phyloP scores from a whole-genome alignment of 2,797 vertebrate genomes.

The Neomorphus geoffroyi region DNA sequence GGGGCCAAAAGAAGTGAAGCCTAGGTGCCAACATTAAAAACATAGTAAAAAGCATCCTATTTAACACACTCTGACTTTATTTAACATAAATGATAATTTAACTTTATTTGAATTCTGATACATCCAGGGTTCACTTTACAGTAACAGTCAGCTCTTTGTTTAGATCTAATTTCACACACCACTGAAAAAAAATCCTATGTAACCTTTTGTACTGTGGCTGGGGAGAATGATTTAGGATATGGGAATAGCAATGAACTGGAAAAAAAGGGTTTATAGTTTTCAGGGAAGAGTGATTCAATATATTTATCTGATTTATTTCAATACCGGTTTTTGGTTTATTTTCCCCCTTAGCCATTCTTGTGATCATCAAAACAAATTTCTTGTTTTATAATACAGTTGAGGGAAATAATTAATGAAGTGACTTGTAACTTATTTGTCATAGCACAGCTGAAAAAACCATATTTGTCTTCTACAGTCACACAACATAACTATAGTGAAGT shows the following conservation, averaged over 20 bases:
- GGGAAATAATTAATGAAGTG: conserved; percentile 2
- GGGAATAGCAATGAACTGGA: neutral
- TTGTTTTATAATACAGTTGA: neutral
- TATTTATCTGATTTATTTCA: conserved; percentile 25
- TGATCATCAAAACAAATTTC: neutral
- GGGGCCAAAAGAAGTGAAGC: neutral
- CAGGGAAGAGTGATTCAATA: conserved; percentile 17
- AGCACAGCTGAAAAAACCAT: neutral
- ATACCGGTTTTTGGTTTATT: conserved; percentile 17
- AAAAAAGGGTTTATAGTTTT: neutral
- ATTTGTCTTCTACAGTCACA: neutral
- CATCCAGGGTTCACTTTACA: neutral
- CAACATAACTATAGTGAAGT: neutral
- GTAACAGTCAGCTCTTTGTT: neutral
- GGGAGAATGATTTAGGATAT: conserved; percentile 8
- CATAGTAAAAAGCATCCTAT: neutral
- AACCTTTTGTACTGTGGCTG: neutral
- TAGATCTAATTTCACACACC: conserved; percentile 44
- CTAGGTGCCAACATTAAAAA: neutral
- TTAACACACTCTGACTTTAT: neutral
- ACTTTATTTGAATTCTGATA: neutral
- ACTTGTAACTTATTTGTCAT: neutral
- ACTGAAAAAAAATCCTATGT: conserved; percentile 6
- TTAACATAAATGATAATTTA: neutral
- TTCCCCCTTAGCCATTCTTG: neutral